Evolutionary conservation across 2,888 invertebrate genomes (phyloP), one percentile per base, ranked within the genome.

Genomic region (Rhagium mordax): DNA sequence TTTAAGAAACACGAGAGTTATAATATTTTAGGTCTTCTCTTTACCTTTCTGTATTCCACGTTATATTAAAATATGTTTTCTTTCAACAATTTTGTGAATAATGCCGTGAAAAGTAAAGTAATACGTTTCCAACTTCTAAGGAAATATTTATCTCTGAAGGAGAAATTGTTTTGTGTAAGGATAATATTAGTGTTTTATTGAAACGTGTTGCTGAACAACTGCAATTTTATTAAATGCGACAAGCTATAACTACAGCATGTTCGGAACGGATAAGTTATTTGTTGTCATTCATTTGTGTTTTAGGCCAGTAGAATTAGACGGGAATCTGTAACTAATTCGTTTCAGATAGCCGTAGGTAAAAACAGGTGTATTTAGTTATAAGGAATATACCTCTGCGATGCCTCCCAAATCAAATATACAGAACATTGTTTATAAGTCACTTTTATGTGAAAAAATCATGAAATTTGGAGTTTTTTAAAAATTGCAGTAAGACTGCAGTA

Each of bases 141-240:
- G 18, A 33, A 20, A 49, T 51, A 65, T 65, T 65, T 53, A 65
- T 65, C 65, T 65, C 33, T 53, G 55, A 53, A 18, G 53, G 65
- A 53, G 20, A 65, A 65, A 65, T 53, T 65, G 65, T 65, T 65
- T 53, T 29, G 65, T 51, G 65, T 53, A 53, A 24, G 29, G 53
- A 29, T 53, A 65, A 53, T 65, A 65, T 65, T 65, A 65, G 55
- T 53, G 55, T 65, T 65, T 65, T 41, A 53, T 20, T 4, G 5
- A 7, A 62, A 62, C 15, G 48, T 18, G 16, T 16, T 24, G 16
- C 65, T 15, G 65, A 53, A 41, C 51, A 20, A 65, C 53, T 65
- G 65, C 33, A 65, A 18, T 65, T 6, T 65, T 65, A 65, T 65
- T 65, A 65, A 65, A 65, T 53, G 65, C 65, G 65, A 53, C 65